phyloP scores from a whole-genome alignment of 2,113 vertebrate genomes.

The Alectura lathami region DNA sequence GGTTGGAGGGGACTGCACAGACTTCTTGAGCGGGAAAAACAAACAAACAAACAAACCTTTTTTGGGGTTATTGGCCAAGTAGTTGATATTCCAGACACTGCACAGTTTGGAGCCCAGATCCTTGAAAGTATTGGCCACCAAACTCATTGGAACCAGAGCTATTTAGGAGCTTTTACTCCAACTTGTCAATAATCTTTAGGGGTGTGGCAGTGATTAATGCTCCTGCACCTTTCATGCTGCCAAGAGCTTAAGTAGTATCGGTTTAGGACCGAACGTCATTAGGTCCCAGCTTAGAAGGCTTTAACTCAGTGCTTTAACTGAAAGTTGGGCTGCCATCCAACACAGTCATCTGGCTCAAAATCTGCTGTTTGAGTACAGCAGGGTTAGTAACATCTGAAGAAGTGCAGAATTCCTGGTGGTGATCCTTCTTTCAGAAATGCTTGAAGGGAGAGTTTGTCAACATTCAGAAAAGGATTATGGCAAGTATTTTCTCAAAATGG shows the following conservation, averaged over 20 bases:
- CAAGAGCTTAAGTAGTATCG: background rate
- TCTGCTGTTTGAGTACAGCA: background rate
- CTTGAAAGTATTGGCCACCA: background rate
- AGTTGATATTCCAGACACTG: background rate
- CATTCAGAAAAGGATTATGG: background rate
- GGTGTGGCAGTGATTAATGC: background rate
- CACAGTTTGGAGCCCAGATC: background rate
- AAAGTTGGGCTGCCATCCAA: background rate
- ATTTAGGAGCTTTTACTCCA: background rate
- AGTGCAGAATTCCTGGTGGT: background rate
- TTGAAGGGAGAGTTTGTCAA: background rate
- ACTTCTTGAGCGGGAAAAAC: background rate
- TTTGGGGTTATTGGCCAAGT: background rate
- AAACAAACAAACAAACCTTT: background rate
- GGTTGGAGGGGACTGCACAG: background rate
- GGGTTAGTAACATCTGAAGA: background rate
- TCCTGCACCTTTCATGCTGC: background rate
- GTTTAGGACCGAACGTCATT: accelerated
- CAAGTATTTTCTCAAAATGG: background rate
- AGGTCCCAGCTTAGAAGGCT: background rate
- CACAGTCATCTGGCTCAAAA: background rate
- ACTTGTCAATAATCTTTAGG: background rate
- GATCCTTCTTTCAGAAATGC: background rate
- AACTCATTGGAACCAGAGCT: background rate
- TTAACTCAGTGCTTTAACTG: background rate